These are phyloP conservation scores for Oscarella lobularis DNA, from an alignment of 37 sponge, comb jelly and placozoan species.

Conservation along the genomic window DNA sequence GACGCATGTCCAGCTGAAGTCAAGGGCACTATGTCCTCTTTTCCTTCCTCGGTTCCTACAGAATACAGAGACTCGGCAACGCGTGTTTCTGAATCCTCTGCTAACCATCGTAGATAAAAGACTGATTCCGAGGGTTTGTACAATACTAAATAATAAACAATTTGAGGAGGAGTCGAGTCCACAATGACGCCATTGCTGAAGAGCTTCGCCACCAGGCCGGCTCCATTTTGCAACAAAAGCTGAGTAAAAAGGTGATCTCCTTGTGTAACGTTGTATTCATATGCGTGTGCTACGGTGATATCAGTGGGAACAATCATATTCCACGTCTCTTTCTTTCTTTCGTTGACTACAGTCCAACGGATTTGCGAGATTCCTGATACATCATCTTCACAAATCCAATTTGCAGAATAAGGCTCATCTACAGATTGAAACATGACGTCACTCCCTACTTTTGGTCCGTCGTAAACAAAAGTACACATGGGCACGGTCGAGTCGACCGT, in stretches of 20 bases:
- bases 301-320: background rate
- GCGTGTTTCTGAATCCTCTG: background rate
- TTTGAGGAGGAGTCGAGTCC: background rate
- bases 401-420: background rate
- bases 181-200: background rate
- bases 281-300: background rate
- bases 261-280: background rate
- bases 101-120: background rate
- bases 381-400: background rate
- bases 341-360: background rate
- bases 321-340: background rate
- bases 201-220: background rate
- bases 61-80: background rate
- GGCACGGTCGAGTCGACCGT: background rate
- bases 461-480: background rate
- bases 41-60: background rate
- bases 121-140: background rate
- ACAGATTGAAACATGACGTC: background rate
- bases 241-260: background rate
- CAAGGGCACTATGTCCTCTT: background rate
- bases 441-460: background rate
- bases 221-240: background rate
- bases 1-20: background rate
- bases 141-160: background rate
- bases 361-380: constrained; percentile 2